phyloP scores from a whole-genome alignment of 2,888 invertebrate species.

The Gymnoscelis rufifasciata region DNA sequence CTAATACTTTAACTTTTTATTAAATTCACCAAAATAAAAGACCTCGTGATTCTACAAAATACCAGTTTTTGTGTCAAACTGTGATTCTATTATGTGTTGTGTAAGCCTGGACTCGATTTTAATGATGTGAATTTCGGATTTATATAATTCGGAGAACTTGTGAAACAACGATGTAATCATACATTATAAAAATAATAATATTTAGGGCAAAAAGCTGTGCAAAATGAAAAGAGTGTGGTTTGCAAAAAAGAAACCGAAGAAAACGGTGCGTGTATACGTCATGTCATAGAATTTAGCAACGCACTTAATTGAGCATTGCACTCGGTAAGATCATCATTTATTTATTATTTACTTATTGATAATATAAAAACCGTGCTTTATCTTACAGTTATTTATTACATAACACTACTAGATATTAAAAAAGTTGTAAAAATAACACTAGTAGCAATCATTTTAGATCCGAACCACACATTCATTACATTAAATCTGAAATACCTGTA shows the following conservation, averaged over 20 bases:
- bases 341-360: no score
- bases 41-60: conserved; percentile 7
- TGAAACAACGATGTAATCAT: conserved; percentile 16
- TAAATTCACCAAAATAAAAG: no score
- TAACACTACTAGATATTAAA: no score
- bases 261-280: conserved; percentile 55
- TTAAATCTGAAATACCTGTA: not conserved
- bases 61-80: conserved; percentile 9
- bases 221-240: conserved; percentile 54
- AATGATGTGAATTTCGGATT: conserved; percentile 20
- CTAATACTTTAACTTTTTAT: no score
- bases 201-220: conserved; percentile 14
- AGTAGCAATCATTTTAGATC: no score
- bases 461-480: conserved; percentile 1
- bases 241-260: conserved; percentile 59
- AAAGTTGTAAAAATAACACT: no score
- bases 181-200: conserved; percentile 1
- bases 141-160: conserved; percentile 15
- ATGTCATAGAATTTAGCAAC: conserved; percentile 41
- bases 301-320: conserved; percentile 43
- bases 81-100: conserved; percentile 12
- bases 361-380: no score
- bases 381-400: no score
- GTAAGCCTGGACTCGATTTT: conserved; percentile 16
- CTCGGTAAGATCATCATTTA: conserved; percentile 33